These are phyloP conservation scores for Zelleria hepariella DNA, from an alignment of 2,888 invertebrate species.

Conservation along the genomic window DNA sequence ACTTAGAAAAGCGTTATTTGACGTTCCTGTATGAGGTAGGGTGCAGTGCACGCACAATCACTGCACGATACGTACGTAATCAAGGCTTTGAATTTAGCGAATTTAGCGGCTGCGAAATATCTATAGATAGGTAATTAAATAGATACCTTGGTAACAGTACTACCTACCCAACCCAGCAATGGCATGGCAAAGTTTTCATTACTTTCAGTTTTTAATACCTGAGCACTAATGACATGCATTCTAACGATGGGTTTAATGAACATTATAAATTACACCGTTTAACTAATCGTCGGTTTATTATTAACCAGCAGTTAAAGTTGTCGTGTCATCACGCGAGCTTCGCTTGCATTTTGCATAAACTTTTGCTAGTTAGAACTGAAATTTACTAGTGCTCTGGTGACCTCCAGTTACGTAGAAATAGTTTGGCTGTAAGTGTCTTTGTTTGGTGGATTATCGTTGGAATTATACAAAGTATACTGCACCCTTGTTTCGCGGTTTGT, in stretches of 20 bases:
- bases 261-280: neutral
- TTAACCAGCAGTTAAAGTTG: neutral
- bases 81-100: too few species aligned
- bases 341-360: neutral
- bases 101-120: too few species aligned
- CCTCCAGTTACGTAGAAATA: neutral
- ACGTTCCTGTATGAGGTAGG: too few species aligned
- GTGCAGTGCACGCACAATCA: too few species aligned
- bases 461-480: neutral
- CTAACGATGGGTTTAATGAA: neutral
- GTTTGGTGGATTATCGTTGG: neutral
- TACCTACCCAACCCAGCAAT: neutral
- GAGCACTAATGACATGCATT: neutral
- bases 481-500: neutral
- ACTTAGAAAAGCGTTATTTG: too few species aligned
- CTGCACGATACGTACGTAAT: too few species aligned
- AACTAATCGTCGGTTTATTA: slow-evolving; percentile 2
- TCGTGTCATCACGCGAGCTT: neutral
- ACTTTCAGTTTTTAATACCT: neutral
- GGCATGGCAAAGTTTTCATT: neutral
- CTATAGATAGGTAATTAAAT: too few species aligned
- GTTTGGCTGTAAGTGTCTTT: neutral
- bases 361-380: neutral
- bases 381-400: neutral
- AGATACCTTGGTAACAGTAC: too few species aligned